phyloP scores from a whole-genome alignment of 1,140 invertebrate species.

The Archegozetes longisetosus region DNA sequence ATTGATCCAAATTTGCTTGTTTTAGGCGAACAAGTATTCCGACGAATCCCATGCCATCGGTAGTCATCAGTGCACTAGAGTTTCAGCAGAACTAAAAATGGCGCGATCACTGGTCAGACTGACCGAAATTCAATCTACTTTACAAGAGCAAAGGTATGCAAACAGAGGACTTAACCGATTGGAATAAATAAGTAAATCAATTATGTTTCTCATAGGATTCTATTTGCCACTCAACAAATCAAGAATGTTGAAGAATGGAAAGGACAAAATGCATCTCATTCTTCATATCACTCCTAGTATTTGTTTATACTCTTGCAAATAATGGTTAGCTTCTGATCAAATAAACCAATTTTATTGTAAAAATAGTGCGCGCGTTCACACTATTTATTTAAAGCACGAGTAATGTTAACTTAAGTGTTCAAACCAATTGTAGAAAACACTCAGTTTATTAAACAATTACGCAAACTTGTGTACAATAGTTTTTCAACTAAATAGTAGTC shows the following conservation, averaged over 20 bases:
- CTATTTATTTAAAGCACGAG: not conserved
- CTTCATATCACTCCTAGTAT: conserved; percentile 4
- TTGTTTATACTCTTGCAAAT: too few relatives aligned
- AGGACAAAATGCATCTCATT: conserved; percentile 40
- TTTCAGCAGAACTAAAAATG: conserved; percentile 85
- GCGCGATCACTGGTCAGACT: conserved; percentile 79
- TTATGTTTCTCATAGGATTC: too few relatives aligned
- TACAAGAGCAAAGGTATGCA: conserved; percentile 85
- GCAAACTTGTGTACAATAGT: too few relatives aligned
- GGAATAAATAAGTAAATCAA: too few relatives aligned
- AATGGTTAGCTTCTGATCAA: too few relatives aligned
- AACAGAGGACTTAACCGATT: not conserved
- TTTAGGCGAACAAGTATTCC: conserved; percentile 60
- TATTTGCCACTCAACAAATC: conserved; percentile 78
- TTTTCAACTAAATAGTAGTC: not conserved
- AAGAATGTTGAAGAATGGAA: conserved; percentile 72
- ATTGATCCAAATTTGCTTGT: conserved; percentile 20
- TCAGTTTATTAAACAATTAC: not conserved
- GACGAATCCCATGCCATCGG: conserved; percentile 68
- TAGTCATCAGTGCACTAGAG: conserved; percentile 73
- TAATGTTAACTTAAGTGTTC: not conserved
- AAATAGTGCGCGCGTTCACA: too few relatives aligned
- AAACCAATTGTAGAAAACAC: not conserved
- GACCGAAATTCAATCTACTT: conserved; percentile 87
- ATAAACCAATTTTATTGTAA: too few relatives aligned